These are phyloP conservation scores for Phytoseiulus persimilis DNA, from an alignment of 2,888 invertebrate species.

Conservation along the genomic window DNA sequence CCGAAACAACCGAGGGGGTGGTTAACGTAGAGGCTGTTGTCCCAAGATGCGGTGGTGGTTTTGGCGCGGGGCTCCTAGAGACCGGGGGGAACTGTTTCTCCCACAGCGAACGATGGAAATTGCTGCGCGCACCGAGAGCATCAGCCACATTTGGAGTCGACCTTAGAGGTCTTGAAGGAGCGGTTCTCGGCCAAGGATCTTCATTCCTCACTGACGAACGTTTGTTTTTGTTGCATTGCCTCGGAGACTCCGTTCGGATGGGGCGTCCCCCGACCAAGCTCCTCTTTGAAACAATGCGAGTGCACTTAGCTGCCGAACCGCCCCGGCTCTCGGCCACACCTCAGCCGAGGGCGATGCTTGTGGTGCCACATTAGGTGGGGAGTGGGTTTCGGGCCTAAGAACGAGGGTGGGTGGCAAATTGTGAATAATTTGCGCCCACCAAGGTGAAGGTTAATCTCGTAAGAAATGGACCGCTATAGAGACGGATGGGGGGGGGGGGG, in stretches of 20 bases:
- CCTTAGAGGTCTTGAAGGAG: too few species aligned
- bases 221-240: not conserved
- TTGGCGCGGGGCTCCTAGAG: not conserved
- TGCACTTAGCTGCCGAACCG: not conserved
- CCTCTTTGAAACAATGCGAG: not conserved
- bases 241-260: not conserved
- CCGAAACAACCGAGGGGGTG: not conserved
- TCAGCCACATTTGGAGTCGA: not conserved
- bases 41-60: not conserved
- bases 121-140: not conserved
- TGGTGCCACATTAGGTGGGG: not conserved
- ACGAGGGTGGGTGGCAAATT: not conserved
- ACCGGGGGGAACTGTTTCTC: not conserved
- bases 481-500: not conserved
- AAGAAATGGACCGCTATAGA: slow-evolving; percentile 9
- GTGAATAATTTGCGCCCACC: not conserved
- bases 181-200: not conserved
- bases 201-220: not conserved
- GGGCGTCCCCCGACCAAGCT: not conserved
- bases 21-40: not conserved
- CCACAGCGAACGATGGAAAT: not conserved
- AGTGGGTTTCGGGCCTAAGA: not conserved
- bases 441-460: slow-evolving; percentile 35
- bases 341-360: not conserved
- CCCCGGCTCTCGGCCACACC: not conserved